These are phyloP conservation scores for Latrodectus hesperus DNA, from an alignment of 2,888 invertebrate species.

Conservation along the genomic window DNA sequence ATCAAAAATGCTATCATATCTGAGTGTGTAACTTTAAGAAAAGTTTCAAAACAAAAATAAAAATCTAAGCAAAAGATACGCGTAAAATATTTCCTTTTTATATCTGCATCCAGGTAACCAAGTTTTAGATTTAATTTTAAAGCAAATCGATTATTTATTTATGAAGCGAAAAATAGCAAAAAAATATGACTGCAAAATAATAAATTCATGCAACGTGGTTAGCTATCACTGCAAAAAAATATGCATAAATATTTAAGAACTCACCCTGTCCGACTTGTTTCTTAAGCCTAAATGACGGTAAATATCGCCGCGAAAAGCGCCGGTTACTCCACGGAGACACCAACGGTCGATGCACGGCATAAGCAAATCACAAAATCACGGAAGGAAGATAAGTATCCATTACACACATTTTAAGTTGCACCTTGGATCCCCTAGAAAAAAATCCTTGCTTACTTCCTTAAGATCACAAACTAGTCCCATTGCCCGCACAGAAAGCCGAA, in stretches of 20 bases:
- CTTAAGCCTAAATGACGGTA: slow-evolving; percentile 63
- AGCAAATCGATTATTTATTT: too few species aligned
- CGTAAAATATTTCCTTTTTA: too few species aligned
- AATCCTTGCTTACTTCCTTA: background rate
- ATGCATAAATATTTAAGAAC: slow-evolving; percentile 25
- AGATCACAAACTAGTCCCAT: background rate
- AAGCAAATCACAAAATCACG: background rate
- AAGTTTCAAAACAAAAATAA: too few species aligned
- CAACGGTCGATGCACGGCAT: slow-evolving; percentile 16
- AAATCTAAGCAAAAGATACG: too few species aligned
- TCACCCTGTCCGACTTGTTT: slow-evolving; percentile 20
- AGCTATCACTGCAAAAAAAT: too few species aligned
- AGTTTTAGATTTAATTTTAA: too few species aligned
- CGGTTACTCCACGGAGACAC: slow-evolving; percentile 20
- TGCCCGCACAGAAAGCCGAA: slow-evolving; percentile 15
- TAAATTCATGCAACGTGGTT: too few species aligned
- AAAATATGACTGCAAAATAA: too few species aligned
- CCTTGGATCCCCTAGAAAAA: slow-evolving; percentile 4
- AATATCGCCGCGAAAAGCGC: background rate
- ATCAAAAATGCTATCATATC: too few species aligned
- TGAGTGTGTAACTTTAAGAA: too few species aligned
- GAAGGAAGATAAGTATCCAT: slow-evolving; percentile 32
- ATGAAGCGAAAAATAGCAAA: too few species aligned
- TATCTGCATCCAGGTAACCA: too few species aligned
- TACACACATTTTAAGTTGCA: slow-evolving; percentile 5